These are phyloP conservation scores for Mechanitis mazaeus DNA, from an alignment of 2,888 invertebrate species.

Conservation along the genomic window DNA sequence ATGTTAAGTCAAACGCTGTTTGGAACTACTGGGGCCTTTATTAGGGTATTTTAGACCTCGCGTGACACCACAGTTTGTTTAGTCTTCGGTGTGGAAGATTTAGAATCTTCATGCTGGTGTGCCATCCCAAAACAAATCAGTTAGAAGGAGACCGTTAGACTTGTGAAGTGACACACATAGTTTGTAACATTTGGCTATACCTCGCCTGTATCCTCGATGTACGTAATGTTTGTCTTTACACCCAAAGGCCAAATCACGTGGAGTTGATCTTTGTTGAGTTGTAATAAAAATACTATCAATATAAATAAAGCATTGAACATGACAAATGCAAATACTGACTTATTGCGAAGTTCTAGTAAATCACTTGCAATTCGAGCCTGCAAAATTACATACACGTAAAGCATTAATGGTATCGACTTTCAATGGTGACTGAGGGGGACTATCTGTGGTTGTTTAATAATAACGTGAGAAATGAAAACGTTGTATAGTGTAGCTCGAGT, in stretches of 20 bases:
- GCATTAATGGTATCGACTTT: constrained; percentile 67
- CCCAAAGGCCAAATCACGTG: constrained; percentile 98
- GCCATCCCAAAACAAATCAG: constrained; percentile 70
- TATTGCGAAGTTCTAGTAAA: constrained; percentile 96
- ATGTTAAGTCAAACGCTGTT: constrained; percentile 11
- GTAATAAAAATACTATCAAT: constrained; percentile 98
- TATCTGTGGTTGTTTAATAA: constrained; percentile 15
- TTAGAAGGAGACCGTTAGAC: constrained; percentile 75
- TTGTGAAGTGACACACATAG: constrained; percentile 68
- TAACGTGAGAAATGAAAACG: constrained; percentile 14
- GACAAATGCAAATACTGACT: constrained; percentile 98
- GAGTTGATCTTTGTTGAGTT: constrained; percentile 98
- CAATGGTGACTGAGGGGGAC: constrained; percentile 75
- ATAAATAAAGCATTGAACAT: constrained; percentile 99
- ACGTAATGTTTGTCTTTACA: constrained; percentile 95
- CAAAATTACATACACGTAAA: constrained; percentile 72
- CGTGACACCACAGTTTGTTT: constrained; percentile 54
- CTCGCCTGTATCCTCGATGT: constrained; percentile 94
- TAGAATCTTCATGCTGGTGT: constrained; percentile 71
- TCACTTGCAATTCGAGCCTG: constrained; percentile 93
- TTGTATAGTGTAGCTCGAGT: constrained; percentile 43
- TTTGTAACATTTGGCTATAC: constrained; percentile 78
- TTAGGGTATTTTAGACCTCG: constrained; percentile 57
- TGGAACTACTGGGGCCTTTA: constrained; percentile 44
- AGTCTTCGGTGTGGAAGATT: constrained; percentile 54